Evolutionary conservation across 2,113 vertebrate species (phyloP).

Genomic region (Athene noctua): DNA sequence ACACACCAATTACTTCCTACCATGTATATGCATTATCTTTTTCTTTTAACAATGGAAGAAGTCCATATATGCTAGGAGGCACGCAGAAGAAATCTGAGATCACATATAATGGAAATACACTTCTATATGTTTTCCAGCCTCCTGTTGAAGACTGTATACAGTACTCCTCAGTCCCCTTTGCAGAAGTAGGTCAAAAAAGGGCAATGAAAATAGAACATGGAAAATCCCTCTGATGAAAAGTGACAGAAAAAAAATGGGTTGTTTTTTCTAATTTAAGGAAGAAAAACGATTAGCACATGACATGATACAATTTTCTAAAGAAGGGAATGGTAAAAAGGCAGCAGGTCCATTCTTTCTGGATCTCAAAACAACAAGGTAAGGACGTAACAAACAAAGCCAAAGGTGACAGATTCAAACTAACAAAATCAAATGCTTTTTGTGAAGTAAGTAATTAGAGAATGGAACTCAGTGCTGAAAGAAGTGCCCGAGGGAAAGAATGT

Average conservation of each 20-base stretch:
- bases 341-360: not conserved
- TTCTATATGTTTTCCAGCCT: not conserved
- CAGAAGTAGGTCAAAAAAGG: conserved; percentile 35
- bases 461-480: not conserved
- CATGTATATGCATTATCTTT: not conserved
- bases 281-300: not conserved
- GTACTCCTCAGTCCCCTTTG: not conserved
- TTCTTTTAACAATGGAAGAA: not conserved
- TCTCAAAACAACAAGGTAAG: not conserved
- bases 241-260: not conserved
- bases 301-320: not conserved
- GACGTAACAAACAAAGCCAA: not conserved
- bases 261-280: not conserved
- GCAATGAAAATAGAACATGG: not conserved
- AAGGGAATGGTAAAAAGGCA: not conserved
- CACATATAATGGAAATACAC: not conserved
- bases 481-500: not conserved
- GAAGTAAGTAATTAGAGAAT: conserved; percentile 1
- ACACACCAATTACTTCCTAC: not conserved
- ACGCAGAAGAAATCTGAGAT: not conserved
- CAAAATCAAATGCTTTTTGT: not conserved
- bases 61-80: not conserved
- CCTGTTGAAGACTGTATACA: not conserved
- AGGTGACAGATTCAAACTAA: not conserved
- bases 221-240: conserved; percentile 29